A percentile compares a stretch with the other conserved stretches of the same genome.
Evolutionary conservation across 2,888 invertebrate species (phyloP).

Genomic region (Iphiclides podalirius): DNA sequence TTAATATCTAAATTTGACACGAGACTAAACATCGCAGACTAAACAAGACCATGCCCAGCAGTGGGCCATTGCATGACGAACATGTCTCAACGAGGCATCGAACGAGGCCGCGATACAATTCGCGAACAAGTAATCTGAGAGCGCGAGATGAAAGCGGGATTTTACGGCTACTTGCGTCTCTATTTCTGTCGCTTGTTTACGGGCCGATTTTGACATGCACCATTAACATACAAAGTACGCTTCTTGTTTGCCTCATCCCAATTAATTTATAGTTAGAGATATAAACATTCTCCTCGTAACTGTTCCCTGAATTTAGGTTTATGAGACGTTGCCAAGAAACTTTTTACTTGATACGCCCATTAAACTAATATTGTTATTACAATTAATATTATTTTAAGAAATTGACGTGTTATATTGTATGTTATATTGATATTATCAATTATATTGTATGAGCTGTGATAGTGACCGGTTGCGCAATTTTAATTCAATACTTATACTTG

Average conservation of each 20-base stretch:
- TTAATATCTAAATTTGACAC: too few relatives aligned
- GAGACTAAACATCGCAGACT: too few relatives aligned
- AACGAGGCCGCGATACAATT: slow-evolving; percentile 14
- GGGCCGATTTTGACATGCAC: slow-evolving; percentile 19
- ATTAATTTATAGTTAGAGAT: slow-evolving; percentile 11
- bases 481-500: too few relatives aligned
- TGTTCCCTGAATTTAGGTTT: neutral
- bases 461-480: too few relatives aligned
- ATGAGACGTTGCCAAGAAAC: neutral
- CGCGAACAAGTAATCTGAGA: slow-evolving; percentile 11
- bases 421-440: too few relatives aligned
- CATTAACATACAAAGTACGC: slow-evolving; percentile 20
- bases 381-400: too few relatives aligned
- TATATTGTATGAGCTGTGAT: too few relatives aligned
- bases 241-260: slow-evolving; percentile 7
- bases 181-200: slow-evolving; percentile 17
- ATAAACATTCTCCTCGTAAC: neutral
- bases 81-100: neutral
- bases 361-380: too few relatives aligned
- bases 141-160: slow-evolving; percentile 17
- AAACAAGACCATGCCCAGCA: too few relatives aligned
- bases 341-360: too few relatives aligned
- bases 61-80: too few relatives aligned
- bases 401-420: too few relatives aligned
- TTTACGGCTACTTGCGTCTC: slow-evolving; percentile 18